Base-by-base conservation (phyloP, 2,797 vertebrate species). In the Lacerta viridis region DNA sequence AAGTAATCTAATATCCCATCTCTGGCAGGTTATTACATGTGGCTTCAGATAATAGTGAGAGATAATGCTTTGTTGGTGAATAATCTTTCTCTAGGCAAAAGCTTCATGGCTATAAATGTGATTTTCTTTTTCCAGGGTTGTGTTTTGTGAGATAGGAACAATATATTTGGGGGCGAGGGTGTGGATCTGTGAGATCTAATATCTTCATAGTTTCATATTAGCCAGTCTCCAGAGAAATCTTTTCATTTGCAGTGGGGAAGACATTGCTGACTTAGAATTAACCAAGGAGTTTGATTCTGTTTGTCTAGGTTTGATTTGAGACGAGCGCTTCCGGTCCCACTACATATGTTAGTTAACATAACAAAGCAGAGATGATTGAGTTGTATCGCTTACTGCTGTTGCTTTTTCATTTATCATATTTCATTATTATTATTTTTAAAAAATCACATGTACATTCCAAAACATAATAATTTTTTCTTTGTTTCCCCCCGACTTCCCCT, bases 1-100 rank as follows among this genome's bases (percentile, higher is more conserved):
- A 80, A 61, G 20, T 39, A 64, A 80, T 39, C 59, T 33, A 64
- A 64, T 80, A 64, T 36, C 79, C 79, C 79, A 80, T 80, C 79
- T 80, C 33, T 80, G 55, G 23, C 79, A 80, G 79, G 79, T 80
- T 80, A 80, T 80, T 80, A 64, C 33, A 64, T 72, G 29, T 59
- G 69, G n/a, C 33, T 59, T 74, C 69, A 84, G 83, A 84, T 59
- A 74, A 36, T 74, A 83, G 29, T 81, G 43, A 50, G n/a, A 50
- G 76, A 46, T 78, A 50, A 78, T 78, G 43, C 25, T 50, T 43
- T 78, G 27, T 78, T 78, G 50, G 76, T 50, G 43, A 78, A 50
- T 50, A 50, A 78, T 78, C 27, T 50, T 46, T n/a, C 27, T 50
- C 29, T 50, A 78, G 43, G 76, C 25, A 27, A 78, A 78, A 50